Conservation (phyloP, 2,888 invertebrate genomes). For the Drosophila mayaguana region DNA sequence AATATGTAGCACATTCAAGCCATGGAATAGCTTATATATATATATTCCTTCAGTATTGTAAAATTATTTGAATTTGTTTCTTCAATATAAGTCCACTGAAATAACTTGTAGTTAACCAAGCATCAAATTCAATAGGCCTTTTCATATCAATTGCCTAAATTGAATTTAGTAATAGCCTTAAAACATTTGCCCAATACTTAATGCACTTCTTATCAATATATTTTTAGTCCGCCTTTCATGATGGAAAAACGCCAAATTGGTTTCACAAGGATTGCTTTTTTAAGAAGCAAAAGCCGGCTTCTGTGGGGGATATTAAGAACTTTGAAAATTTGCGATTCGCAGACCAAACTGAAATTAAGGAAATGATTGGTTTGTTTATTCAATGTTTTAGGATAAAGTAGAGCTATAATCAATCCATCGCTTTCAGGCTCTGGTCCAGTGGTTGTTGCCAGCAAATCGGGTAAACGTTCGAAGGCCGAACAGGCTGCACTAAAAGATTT, state of each 20-base stretch:
- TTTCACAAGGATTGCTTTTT: constrained; percentile 96
- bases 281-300: constrained; percentile 90
- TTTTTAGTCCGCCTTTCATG: constrained; percentile 92
- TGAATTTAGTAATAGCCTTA: no score
- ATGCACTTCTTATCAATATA: no score
- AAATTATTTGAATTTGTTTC: no score
- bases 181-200: no score
- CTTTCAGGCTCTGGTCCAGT: constrained; percentile 50
- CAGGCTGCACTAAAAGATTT: constrained; percentile 88
- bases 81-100: no score
- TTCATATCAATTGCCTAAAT: no score
- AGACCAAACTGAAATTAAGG: constrained; percentile 93
- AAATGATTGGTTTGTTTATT: constrained; percentile 87
- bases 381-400: not conserved
- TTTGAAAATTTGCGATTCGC: constrained; percentile 92
- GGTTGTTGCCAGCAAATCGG: constrained; percentile 40
- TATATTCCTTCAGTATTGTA: no score
- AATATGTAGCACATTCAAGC: no score
- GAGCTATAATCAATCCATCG: not conserved
- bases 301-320: constrained; percentile 91
- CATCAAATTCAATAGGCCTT: no score
- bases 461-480: constrained; percentile 84
- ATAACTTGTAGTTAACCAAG: no score
- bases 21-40: no score
- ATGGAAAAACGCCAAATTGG: constrained; percentile 95